Base-by-base conservation (phyloP, 2,113 vertebrate genomes). In the Oryzias javanicus region DNA sequence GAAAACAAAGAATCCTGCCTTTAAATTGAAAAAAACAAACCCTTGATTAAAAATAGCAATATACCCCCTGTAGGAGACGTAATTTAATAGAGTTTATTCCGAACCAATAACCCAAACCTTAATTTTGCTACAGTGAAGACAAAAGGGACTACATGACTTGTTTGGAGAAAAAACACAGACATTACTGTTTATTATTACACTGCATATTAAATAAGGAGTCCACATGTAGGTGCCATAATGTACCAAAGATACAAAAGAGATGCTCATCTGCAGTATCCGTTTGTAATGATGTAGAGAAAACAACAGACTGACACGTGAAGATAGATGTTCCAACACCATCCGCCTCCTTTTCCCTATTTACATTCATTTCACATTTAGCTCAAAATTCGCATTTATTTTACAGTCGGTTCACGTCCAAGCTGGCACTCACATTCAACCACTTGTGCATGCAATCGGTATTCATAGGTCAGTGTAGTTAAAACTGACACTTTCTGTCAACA, bases 401-500 rank as follows among this genome's bases (percentile, higher is more conserved):
- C 74, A 90, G 82, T 87, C 85, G 14, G 49, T 85, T 74, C 90
- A 88, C 87, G 83, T 88, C 73, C 67, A 66, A 73, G 70, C 79
- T 81, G 82, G 77, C 88, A 82, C 86, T 88, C 83, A 78, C 70
- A 87, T 69, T 72, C 80, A 81, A 80, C 84, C 86, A 70, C 86
- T 90, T 89, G 81, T 74, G 86, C 82, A 84, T 86, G 82, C 88
- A 74, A 82, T 6, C 53, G 55, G 58, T 79, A 75, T 82, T 52
- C 50, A 48, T 61, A 74, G 91, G 90, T 91, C 90, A 89, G 80
- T 50, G 74, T 91, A 88, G 90, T 90, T 89, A 89, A 84, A 88
- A 80, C 88, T 87, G 87, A 91, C 88, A 87, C 82, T 80, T 86
- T 86, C 88, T 86, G 89, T 90, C 89, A 88, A 89, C 89, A 87